Evolutionary conservation across 2,113 vertebrate species (phyloP).

Genomic region (Pycnonotus jocosus): DNA sequence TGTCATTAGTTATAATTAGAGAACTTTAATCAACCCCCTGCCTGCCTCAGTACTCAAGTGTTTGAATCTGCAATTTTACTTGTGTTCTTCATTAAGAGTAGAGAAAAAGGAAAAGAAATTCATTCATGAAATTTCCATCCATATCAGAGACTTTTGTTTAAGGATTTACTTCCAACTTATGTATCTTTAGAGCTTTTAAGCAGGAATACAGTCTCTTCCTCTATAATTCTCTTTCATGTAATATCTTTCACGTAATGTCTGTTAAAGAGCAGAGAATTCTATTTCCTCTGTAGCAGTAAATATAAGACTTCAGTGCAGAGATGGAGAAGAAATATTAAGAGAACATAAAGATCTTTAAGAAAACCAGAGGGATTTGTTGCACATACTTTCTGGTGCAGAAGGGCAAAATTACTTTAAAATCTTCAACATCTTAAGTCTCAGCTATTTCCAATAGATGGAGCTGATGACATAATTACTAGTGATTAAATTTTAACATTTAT

Average conservation of each 20-base stretch:
- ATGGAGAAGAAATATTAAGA: constrained; percentile 27
- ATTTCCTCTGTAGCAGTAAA: not conserved
- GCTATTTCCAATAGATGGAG: constrained; percentile 53
- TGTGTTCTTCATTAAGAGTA: constrained; percentile 33
- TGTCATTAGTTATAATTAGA: constrained; percentile 64
- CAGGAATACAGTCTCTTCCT: not conserved
- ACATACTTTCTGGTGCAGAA: constrained; percentile 34
- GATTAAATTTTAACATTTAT: constrained; percentile 50
- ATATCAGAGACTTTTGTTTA: not conserved
- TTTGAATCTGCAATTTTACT: constrained; percentile 50
- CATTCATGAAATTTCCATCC: constrained; percentile 36
- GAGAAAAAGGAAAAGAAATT: constrained; percentile 15
- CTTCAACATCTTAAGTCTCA: constrained; percentile 52
- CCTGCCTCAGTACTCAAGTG: constrained; percentile 35
- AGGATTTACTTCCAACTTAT: not conserved
- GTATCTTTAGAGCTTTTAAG: not conserved
- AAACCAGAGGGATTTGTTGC: constrained; percentile 33
- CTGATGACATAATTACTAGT: constrained; percentile 59
- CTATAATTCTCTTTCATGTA: not conserved
- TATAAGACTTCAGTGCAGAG: not conserved
- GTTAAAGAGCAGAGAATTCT: not conserved
- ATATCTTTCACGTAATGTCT: not conserved
- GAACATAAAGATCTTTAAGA: constrained; percentile 43
- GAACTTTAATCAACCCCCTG: constrained; percentile 62
- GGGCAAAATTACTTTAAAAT: constrained; percentile 56